Conservation (phyloP, 2,113 vertebrate species). For the Piliocolobus tephrosceles region DNA sequence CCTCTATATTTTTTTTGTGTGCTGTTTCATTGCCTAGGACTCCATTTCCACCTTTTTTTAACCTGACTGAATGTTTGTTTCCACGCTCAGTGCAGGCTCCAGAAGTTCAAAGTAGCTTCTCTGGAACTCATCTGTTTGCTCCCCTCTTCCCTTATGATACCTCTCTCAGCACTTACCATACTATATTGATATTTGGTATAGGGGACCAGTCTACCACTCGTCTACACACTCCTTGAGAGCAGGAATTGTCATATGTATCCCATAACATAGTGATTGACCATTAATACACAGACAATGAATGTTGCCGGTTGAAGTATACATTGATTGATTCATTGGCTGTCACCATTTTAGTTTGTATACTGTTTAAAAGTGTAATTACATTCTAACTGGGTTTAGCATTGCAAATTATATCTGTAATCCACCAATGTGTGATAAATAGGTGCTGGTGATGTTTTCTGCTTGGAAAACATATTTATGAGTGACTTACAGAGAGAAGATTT, state of each 20-base stretch:
- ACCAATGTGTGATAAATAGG: not conserved
- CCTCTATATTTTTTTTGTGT: not conserved
- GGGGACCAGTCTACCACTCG: not conserved
- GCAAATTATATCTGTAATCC: not conserved
- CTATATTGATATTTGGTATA: not conserved
- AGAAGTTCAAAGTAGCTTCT: not conserved
- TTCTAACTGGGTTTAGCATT: not conserved
- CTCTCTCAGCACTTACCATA: not conserved
- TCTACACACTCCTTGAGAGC: not conserved
- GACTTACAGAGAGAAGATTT: slow-evolving; percentile 3
- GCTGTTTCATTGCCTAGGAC: not conserved
- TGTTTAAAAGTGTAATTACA: not conserved
- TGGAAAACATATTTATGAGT: slow-evolving; percentile 36
- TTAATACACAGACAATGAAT: not conserved
- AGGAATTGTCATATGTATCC: not conserved
- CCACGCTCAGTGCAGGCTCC: not conserved
- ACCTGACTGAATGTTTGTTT: not conserved
- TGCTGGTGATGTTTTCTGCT: not conserved
- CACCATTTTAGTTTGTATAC: not conserved
- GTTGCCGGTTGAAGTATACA: not conserved
- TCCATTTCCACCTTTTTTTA: not conserved
- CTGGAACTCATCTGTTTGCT: not conserved
- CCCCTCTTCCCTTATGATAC: accelerated
- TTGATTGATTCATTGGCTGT: not conserved
- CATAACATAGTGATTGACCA: not conserved